A percentile compares a stretch with the other conserved stretches of the same genome.
phyloP scores from a whole-genome alignment of 2,113 vertebrate species.

The Acinonyx jubatus region DNA sequence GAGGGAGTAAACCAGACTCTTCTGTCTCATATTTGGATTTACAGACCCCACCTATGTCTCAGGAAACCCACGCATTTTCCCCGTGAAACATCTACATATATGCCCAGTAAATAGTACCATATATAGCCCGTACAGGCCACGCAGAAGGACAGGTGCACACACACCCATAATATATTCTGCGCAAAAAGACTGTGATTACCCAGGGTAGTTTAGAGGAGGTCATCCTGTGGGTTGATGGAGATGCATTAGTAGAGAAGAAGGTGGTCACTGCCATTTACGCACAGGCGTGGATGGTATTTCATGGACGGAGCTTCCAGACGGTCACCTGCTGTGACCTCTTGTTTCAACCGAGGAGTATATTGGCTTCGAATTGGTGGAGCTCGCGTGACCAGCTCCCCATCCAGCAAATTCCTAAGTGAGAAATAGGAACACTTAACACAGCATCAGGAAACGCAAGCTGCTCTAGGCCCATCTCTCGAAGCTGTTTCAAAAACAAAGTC shows the following conservation, averaged over 20 bases:
- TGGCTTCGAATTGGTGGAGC: not conserved
- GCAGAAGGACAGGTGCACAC: not conserved
- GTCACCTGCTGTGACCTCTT: not conserved
- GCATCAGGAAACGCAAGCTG: not conserved
- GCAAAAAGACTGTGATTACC: not conserved
- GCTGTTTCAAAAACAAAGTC: slow-evolving; percentile 35
- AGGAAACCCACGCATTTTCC: not conserved
- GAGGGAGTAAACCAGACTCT: not conserved
- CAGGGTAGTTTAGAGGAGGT: not conserved
- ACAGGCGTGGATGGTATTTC: not conserved
- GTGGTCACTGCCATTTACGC: fast-evolving
- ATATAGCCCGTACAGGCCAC: not conserved
- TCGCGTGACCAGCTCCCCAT: not conserved
- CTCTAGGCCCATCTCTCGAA: not conserved
- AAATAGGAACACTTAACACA: not conserved
- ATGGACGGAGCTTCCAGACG: not conserved
- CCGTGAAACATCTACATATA: not conserved
- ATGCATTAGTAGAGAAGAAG: not conserved
- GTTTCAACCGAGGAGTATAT: not conserved
- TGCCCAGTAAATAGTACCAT: not conserved
- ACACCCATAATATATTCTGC: not conserved
- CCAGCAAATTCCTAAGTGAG: not conserved
- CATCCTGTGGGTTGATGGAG: not conserved
- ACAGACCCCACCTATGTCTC: too few species aligned
- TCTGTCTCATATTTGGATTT: not conserved